Base-by-base conservation (phyloP, 2,113 vertebrate genomes). In the Datnioides undecimradiatus region DNA sequence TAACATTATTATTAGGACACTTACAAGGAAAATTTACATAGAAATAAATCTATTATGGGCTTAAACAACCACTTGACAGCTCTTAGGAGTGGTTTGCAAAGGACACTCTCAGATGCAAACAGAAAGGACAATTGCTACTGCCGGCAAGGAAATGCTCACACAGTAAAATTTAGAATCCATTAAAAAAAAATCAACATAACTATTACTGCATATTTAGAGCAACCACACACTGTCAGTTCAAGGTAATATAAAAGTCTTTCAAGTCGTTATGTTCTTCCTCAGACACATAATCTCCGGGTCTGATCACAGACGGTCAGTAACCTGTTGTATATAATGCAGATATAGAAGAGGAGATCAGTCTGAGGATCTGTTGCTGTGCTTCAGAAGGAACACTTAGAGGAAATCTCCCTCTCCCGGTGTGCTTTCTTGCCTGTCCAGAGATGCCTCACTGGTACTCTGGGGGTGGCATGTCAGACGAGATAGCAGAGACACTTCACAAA, bases 401-500 rank as follows among this genome's bases (percentile, higher is more conserved):
- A 80, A 79, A 71, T 67, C 21, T 58, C 11, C 17, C 34, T 62
- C 46, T 70, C 41, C 48, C 17, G 3, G 46, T 45, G 58, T 68
- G 41, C 36, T 64, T 9, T 60, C 43, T 43, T 29, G 5, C 13
- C 1, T 73, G 59, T 38, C 48, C 52, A 62, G 49, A 79, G 51
- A 88, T 36, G 69, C 25, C 63, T 84, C 62, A 14, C 40, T 45
- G 66, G 79, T 84, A 79, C 80, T 83, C 54, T 4, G 31, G 52
- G 65, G 74, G 58, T 76, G 76, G 73, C 36, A 54, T 67, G 36
- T 74, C 66, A 66, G 66, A 81, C 38, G 54, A 46, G 58, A 81
- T 43, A 78, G 73, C 55, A 68, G 23, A 41, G 45, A 65, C 68
- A 59, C 60, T 64, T 73, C 79, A 80, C 54, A 60, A 33, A 3